phyloP scores from a whole-genome alignment of 1,140 invertebrate genomes.

The Brachionus sp. region DNA sequence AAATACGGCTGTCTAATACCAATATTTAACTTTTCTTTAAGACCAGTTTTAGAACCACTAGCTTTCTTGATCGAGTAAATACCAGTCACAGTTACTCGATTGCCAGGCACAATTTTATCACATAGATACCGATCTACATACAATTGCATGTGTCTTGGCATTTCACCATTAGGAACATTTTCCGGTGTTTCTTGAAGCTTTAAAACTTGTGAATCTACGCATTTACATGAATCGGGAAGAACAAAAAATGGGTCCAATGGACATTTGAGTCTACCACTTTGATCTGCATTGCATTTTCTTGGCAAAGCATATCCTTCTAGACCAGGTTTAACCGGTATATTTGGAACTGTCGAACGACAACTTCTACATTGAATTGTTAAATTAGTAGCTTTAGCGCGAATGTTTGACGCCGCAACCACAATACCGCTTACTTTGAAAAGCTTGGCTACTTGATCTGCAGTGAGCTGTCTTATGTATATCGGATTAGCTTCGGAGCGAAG shows the following conservation, averaged over 20 bases:
- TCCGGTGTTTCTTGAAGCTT: slow-evolving; percentile 96
- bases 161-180: slow-evolving; percentile 93
- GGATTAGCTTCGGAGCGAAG: slow-evolving; percentile 37
- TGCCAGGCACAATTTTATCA: slow-evolving; percentile 91
- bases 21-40: slow-evolving; percentile 70
- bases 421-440: slow-evolving; percentile 94
- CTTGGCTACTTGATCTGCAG: slow-evolving; percentile 81
- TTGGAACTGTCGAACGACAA: slow-evolving; percentile 81
- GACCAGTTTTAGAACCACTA: slow-evolving; percentile 61
- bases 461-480: slow-evolving; percentile 36
- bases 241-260: slow-evolving; percentile 97
- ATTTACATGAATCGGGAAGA: slow-evolving; percentile 90
- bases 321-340: slow-evolving; percentile 86
- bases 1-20: slow-evolving; percentile 90
- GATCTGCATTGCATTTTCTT: slow-evolving; percentile 70
- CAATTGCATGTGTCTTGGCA: slow-evolving; percentile 89
- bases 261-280: slow-evolving; percentile 67
- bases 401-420: slow-evolving; percentile 84
- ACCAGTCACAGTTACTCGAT: slow-evolving; percentile 84
- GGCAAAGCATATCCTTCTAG: slow-evolving; percentile 94
- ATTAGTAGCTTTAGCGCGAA: slow-evolving; percentile 87
- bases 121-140: slow-evolving; percentile 73
- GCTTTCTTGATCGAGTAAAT: slow-evolving; percentile 95
- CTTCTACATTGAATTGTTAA: slow-evolving; percentile 92
- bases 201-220: slow-evolving; percentile 81